Evolutionary conservation across 2,888 invertebrate genomes (phyloP).

Genomic region (Thyatira batis): DNA sequence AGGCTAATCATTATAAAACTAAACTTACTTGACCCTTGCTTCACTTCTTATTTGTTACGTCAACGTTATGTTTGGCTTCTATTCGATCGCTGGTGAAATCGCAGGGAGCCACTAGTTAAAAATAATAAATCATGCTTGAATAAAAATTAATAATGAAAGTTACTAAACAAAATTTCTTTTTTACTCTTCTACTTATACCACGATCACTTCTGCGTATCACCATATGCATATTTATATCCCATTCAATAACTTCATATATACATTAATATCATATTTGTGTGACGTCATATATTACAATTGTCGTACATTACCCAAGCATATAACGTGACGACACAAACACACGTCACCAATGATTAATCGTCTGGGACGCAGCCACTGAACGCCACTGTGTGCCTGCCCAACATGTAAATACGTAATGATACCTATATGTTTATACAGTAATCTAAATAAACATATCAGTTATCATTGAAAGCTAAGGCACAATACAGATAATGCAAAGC

Average conservation of each 20-base stretch:
- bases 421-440: not conserved
- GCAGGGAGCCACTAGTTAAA: no score
- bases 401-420: not conserved
- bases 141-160: no score
- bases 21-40: not conserved
- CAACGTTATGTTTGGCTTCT: not conserved
- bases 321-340: not conserved
- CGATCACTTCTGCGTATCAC: no score
- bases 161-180: no score
- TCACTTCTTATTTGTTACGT: not conserved
- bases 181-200: no score
- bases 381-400: not conserved
- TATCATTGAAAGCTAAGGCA: no score
- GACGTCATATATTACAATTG: not conserved
- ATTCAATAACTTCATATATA: no score
- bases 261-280: not conserved
- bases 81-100: no score
- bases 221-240: no score
- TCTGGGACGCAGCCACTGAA: not conserved
- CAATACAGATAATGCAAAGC: no score
- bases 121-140: no score
- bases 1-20: not conserved
- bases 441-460: not conserved
- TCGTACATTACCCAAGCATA: not conserved
- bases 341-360: constrained; percentile 1